A percentile compares a stretch with the other conserved stretches of the same genome.
Conservation (phyloP, 2,797 vertebrate genomes). For the Diplodus puntazzo region DNA sequence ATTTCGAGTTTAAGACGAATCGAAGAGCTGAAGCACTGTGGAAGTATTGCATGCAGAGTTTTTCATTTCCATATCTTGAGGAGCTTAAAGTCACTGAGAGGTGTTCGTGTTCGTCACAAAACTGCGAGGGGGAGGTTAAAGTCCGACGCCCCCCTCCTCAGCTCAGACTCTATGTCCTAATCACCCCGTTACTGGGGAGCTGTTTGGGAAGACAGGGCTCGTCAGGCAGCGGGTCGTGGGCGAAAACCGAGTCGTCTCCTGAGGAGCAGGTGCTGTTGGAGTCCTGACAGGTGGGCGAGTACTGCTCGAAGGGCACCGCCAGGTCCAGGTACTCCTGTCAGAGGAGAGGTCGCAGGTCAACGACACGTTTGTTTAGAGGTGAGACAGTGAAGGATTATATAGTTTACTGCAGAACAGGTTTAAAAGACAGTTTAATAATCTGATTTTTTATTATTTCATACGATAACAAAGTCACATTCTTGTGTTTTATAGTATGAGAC, state of each 20-base stretch:
- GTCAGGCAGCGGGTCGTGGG: slow-evolving; percentile 93
- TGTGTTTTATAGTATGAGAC: no score
- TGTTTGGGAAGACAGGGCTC: slow-evolving; percentile 92
- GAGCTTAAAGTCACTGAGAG: slow-evolving; percentile 56
- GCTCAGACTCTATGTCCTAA: slow-evolving; percentile 86
- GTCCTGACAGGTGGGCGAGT: slow-evolving; percentile 95
- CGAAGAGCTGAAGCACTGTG: slow-evolving; percentile 61
- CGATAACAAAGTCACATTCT: no score
- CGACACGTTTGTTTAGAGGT: slow-evolving; percentile 6
- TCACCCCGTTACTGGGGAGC: slow-evolving; percentile 86
- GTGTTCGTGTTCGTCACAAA: slow-evolving; percentile 42
- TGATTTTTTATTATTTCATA: background rate
- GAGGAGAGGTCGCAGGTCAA: slow-evolving; percentile 52
- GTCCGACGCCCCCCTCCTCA: background rate
- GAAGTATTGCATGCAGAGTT: slow-evolving; percentile 76
- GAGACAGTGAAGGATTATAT: background rate
- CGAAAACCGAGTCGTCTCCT: slow-evolving; percentile 96
- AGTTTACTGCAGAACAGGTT: background rate
- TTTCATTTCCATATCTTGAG: slow-evolving; percentile 48
- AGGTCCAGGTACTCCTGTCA: slow-evolving; percentile 89
- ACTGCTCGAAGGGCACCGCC: slow-evolving; percentile 96
- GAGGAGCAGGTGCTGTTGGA: slow-evolving; percentile 97
- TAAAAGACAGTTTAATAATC: background rate
- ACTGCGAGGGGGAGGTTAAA: slow-evolving; percentile 38
- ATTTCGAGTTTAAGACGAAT: slow-evolving; percentile 60